Conservation (phyloP, 2,888 invertebrate species). For the Hydrotaea cyrtoneurina region DNA sequence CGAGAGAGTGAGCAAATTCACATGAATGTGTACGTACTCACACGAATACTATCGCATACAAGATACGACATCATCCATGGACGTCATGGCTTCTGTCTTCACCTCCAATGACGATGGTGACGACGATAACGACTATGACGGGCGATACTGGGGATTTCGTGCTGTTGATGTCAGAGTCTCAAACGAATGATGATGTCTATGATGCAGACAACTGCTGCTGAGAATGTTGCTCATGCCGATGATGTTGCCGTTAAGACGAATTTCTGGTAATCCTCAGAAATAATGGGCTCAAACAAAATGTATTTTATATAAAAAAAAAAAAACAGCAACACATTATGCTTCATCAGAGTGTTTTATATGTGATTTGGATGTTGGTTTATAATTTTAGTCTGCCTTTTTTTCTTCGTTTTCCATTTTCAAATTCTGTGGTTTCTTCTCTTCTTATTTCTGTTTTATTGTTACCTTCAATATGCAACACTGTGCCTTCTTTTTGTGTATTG, state of each 20-base stretch:
- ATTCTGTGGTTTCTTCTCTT: no score
- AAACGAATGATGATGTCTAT: background rate
- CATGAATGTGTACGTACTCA: no score
- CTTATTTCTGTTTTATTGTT: no score
- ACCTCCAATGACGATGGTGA: background rate
- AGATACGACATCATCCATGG: background rate
- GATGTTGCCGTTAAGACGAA: constrained; percentile 30
- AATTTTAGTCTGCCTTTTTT: no score
- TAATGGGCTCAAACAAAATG: constrained; percentile 20
- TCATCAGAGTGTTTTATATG: background rate
- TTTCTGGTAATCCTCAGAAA: constrained; percentile 36
- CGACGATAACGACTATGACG: background rate
- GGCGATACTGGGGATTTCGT: background rate
- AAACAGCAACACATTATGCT: background rate
- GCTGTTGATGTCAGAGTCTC: constrained; percentile 1
- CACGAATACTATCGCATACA: no score
- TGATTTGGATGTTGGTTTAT: no score
- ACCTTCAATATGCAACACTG: background rate
- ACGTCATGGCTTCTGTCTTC: constrained; percentile 22
- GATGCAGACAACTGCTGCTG: background rate
- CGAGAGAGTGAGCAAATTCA: no score
- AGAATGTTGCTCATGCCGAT: background rate
- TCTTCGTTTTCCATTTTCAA: no score
- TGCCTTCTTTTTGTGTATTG: constrained; percentile 12
- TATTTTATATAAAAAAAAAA: background rate